phyloP scores from a whole-genome alignment of 2,113 vertebrate species.

The Lagopus leucura region DNA sequence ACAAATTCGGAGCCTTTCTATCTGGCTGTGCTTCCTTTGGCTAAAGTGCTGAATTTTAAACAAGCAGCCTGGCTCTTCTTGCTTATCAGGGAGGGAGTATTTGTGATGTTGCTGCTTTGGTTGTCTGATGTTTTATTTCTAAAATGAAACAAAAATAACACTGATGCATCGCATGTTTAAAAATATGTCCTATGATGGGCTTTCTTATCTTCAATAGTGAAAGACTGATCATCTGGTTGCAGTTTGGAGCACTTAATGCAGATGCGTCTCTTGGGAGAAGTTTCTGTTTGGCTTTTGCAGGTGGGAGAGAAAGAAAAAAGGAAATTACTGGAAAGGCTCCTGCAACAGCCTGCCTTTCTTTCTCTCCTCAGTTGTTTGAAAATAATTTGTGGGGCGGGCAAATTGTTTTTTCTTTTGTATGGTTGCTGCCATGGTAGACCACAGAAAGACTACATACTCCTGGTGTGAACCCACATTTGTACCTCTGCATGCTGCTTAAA shows the following conservation, averaged over 20 bases:
- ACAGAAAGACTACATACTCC: neutral
- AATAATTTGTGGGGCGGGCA: neutral
- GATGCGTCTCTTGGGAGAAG: fast-evolving
- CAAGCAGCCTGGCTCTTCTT: neutral
- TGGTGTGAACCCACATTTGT: neutral
- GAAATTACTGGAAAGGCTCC: neutral
- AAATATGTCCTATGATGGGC: neutral
- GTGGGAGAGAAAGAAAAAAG: neutral
- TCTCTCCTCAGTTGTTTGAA: neutral
- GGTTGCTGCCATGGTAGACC: neutral
- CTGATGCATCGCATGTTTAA: neutral
- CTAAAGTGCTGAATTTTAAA: slow-evolving; percentile 23
- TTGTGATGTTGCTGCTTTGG: neutral
- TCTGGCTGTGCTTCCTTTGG: neutral
- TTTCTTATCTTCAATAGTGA: neutral
- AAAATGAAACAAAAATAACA: slow-evolving; percentile 12
- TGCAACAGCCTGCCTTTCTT: neutral
- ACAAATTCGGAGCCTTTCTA: neutral
- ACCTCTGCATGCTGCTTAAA: neutral
- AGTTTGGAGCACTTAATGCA: neutral
- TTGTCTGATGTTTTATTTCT: neutral
- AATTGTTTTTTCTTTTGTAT: neutral
- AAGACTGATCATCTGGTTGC: neutral
- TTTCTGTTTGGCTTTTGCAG: neutral
- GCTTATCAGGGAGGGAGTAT: neutral